Evolutionary conservation across 1,140 invertebrate species (phyloP).

Genomic region (Teleopsis dalmanni): DNA sequence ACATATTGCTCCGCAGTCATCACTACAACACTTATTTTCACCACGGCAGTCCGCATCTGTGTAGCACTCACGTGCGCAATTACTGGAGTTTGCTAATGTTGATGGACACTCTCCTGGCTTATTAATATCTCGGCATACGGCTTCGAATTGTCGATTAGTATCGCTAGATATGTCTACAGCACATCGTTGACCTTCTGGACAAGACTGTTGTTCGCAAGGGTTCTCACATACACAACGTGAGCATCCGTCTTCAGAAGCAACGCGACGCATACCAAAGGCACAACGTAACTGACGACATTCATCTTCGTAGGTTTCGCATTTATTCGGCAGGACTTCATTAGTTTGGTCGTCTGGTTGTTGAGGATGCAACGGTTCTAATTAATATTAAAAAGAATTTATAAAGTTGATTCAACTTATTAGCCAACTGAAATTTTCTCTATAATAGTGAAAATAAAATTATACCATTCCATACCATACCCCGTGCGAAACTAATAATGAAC

Average conservation of each 20-base stretch:
- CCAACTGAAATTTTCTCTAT: too few species aligned
- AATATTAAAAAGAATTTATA: too few species aligned
- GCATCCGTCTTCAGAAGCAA: slow-evolving; percentile 56
- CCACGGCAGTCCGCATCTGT: slow-evolving; percentile 75
- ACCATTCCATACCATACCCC: too few species aligned
- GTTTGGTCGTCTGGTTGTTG: not conserved
- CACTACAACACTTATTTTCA: slow-evolving; percentile 72
- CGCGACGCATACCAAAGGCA: slow-evolving; percentile 68
- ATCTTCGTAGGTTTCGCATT: slow-evolving; percentile 50
- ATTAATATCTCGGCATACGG: slow-evolving; percentile 60
- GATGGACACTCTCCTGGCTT: slow-evolving; percentile 70
- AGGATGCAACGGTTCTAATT: too few species aligned
- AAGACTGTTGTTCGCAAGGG: slow-evolving; percentile 60
- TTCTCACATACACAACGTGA: slow-evolving; percentile 67
- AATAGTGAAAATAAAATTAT: too few species aligned
- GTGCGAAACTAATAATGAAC: too few species aligned
- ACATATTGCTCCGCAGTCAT: slow-evolving; percentile 68
- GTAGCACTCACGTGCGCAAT: slow-evolving; percentile 63
- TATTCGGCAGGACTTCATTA: slow-evolving; percentile 24
- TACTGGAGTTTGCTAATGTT: slow-evolving; percentile 32
- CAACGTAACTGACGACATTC: slow-evolving; percentile 59
- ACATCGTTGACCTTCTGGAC: slow-evolving; percentile 59
- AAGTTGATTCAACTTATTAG: too few species aligned
- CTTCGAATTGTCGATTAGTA: slow-evolving; percentile 43
- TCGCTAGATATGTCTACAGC: slow-evolving; percentile 52